Percentiles rank a stretch among this genome's conserved stretches.
Evolutionary conservation across 2,888 invertebrate species (phyloP).

Genomic region (Epistrophe grossulariae): DNA sequence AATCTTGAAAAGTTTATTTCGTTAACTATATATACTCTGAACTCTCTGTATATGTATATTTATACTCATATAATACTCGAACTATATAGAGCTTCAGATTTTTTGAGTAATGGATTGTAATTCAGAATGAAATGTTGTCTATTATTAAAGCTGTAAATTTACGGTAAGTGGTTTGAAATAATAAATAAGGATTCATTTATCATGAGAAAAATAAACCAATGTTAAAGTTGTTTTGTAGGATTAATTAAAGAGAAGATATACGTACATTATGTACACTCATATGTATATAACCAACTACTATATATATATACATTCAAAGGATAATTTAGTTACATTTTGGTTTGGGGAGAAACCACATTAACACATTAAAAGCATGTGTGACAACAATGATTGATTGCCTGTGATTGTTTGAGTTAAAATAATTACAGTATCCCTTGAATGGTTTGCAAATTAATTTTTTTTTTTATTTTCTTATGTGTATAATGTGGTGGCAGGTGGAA

Average conservation of each 20-base stretch:
- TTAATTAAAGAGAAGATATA: not conserved
- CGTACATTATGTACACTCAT: not conserved
- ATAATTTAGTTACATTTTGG: constrained; percentile 26
- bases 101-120: constrained; percentile 37
- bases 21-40: not conserved
- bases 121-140: constrained; percentile 32
- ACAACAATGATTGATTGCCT: constrained; percentile 32
- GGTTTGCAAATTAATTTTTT: constrained; percentile 13
- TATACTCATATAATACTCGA: too few species aligned
- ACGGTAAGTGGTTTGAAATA: constrained; percentile 19
- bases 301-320: not conserved
- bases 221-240: constrained; percentile 6
- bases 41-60: not conserved
- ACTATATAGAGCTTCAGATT: not conserved
- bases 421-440: constrained; percentile 22
- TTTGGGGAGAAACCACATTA: constrained; percentile 18
- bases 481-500: not conserved
- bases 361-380: constrained; percentile 40
- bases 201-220: constrained; percentile 16
- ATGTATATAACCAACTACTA: too few species aligned
- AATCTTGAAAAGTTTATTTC: constrained; percentile 12
- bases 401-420: constrained; percentile 30
- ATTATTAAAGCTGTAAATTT: constrained; percentile 21
- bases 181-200: constrained; percentile 33
- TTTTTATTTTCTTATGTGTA: not conserved